A percentile compares a stretch with the other conserved stretches of the same genome.
These are phyloP conservation scores for Eira barbara DNA, from an alignment of 2,113 vertebrate genomes.

Conservation along the genomic window DNA sequence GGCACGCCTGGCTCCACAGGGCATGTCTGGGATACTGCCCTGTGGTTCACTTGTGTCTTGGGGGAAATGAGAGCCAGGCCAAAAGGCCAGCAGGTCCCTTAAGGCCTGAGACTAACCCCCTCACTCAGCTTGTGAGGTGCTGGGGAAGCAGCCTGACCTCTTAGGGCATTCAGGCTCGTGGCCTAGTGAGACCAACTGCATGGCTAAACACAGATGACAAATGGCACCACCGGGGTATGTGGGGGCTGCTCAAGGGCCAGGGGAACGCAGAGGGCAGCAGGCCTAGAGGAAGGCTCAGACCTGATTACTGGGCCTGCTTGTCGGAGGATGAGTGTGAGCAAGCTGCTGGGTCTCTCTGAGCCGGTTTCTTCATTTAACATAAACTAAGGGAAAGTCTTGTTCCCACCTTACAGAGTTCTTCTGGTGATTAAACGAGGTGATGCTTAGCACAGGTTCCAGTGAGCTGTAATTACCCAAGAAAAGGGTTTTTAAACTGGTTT, in stretches of 20 bases:
- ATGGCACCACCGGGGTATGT: background rate
- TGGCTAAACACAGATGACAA: background rate
- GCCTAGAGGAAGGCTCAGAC: background rate
- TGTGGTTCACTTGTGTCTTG: background rate
- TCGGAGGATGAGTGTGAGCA: background rate
- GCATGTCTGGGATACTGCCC: background rate
- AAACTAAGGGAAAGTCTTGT: background rate
- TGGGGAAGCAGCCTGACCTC: background rate
- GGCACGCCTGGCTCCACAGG: background rate
- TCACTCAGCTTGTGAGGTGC: background rate
- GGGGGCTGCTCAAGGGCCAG: background rate
- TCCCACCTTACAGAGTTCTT: background rate
- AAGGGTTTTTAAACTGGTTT: background rate
- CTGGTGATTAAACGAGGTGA: background rate
- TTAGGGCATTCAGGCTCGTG: background rate
- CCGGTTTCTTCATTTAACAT: background rate
- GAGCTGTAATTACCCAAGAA: background rate
- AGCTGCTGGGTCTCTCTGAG: background rate
- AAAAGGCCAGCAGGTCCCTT: background rate
- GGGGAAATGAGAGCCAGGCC: background rate
- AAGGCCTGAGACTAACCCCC: background rate
- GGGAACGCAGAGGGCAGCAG: background rate
- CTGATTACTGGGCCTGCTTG: background rate
- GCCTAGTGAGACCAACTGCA: background rate
- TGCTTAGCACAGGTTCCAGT: background rate